Evolutionary conservation across 2,797 vertebrate genomes (phyloP), one percentile per base, ranked within the genome.

Genomic region (Pseudomugil tenellus): DNA sequence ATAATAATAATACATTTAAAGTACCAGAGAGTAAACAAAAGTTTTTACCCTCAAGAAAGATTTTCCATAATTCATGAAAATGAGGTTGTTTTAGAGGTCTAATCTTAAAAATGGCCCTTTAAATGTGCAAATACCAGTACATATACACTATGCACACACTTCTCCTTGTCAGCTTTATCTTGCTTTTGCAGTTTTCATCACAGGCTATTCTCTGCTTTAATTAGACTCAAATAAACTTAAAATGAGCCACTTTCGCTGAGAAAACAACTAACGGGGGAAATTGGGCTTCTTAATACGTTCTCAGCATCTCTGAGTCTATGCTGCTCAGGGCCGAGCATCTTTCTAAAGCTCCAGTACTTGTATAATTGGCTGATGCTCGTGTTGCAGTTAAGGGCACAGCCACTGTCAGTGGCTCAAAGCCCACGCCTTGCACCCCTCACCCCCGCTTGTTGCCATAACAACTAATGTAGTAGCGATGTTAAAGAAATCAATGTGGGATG

Each of bases 181-280:
- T 46, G 55, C 54, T 65, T 56, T 58, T 23, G 1, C 63, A 53
- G 63, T 68, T 57, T 69, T 58, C 10, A 69, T 77, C 13, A 35
- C 52, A 41, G 34, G 52, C 64, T 19, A 41, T 76, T 72, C 64
- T 74, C 75, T 56, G 29, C 72, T 73, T 76, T 80, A 87, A 83
- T 85, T 83, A 75, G 72, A 74, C 55, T 67, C 53, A 72, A 72
- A 67, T 78, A 17, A 58, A 76, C 74, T 80, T 63, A 63, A 70
- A 80, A 70, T 77, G 65, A 79, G 66, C 61, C 73, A 66, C 69
- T 84, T 76, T 80, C 60, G 23, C 61, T 54, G 68, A 77, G 68
- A 76, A 83, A 79, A 77, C 82, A 73, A 68, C 77, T 63, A 83
- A 72, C 46, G 9, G 63, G 69, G 58, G 53, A 74, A 79, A 74